Evolutionary conservation across 35 echinoderm and acorn worm species (phyloP).

Genomic region (Strongylocentrotus purpuratus): DNA sequence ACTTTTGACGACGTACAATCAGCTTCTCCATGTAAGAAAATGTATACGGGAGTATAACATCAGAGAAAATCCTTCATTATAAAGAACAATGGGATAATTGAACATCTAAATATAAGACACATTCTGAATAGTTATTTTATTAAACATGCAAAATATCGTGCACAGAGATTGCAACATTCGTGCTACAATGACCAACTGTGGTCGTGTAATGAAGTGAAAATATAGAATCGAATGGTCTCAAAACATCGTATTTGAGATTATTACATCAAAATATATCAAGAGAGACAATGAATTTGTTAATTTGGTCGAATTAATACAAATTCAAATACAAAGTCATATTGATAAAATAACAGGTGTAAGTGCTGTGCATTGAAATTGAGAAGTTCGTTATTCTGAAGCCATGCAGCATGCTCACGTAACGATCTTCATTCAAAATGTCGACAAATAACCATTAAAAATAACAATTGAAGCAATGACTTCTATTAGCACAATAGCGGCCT

Average conservation of each 20-base stretch:
- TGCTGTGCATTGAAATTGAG: conserved; percentile 45
- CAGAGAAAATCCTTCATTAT: neutral
- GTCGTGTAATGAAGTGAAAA: neutral
- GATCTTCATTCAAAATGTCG: neutral
- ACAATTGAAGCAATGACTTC: conserved; percentile 27
- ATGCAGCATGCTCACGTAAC: conserved; percentile 28
- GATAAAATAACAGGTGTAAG: conserved; percentile 23
- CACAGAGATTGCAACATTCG: neutral
- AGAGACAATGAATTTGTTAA: neutral
- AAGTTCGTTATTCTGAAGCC: conserved; percentile 23
- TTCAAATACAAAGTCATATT: neutral
- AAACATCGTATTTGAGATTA: neutral
- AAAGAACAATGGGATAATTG: neutral
- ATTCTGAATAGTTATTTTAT: neutral
- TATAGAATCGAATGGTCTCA: neutral
- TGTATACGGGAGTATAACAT: neutral
- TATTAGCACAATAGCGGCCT: neutral
- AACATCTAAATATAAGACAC: neutral
- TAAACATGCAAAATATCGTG: neutral
- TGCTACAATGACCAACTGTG: neutral
- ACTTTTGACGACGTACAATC: neutral
- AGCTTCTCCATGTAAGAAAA: neutral
- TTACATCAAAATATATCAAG: neutral
- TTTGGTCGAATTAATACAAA: neutral
- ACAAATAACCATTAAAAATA: neutral